Evolutionary conservation across 2,888 invertebrate species (phyloP), one percentile per base, ranked within the genome.

Genomic region (Tenthredo distinguenda): DNA sequence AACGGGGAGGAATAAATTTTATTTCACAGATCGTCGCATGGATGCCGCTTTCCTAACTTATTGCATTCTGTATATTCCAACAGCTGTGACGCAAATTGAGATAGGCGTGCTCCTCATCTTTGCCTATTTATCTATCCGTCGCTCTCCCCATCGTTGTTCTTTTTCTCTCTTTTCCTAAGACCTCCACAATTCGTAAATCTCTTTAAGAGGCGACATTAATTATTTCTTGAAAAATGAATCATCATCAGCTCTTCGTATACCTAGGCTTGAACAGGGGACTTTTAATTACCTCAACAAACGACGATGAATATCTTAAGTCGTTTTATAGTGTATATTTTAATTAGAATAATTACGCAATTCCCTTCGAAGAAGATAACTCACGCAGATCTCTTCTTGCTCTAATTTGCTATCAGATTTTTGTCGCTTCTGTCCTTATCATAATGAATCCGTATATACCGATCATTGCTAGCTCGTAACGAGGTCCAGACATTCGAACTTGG

Each of bases 161-260:
- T 15, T 47, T 31, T 50, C 21, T 40, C 10, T 62, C 18, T 40
- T 10, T 81, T 21, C 81, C 21, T 37, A 9, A 34, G 40, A 31
- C 55, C 34, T 55, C 18, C 55, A 34, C 62, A 62, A 81, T 81
- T 62, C 81, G 81, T 81, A 81, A 81, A 81, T 81, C 81, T 81
- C 62, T 62, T 40, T 62, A 40, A 81, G 40, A 62, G 62, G 62
- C 40, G 81, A 81, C 81, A 81, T 81, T 81, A 81, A 81, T 81
- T 81, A 81, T 34, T 81, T 81, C 40, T 40, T 37, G 40, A 62
- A 58, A 81, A 81, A 58, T 58, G 37, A 81, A 81, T 81, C 81
- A 81, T 81, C 58, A 81, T 81, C 81, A 62, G 40, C 4, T 26
- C 26, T 21, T 21, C 40, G 34, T 55, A 15, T 58, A 37, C 21